Evolutionary conservation across 2,797 vertebrate species (phyloP).

Genomic region (Onychomys torridus): DNA sequence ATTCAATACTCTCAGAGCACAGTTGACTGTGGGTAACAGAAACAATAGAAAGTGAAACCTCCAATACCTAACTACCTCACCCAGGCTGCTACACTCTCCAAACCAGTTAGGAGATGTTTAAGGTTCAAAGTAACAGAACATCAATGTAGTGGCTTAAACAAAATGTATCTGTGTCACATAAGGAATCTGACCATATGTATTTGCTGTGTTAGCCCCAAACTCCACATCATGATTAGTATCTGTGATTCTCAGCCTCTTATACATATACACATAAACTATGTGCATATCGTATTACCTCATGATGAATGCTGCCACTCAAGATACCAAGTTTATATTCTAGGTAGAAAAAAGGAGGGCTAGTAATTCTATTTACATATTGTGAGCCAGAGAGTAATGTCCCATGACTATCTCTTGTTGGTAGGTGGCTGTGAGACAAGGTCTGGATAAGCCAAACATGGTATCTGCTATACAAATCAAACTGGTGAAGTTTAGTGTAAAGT

Average conservation of each 20-base stretch:
- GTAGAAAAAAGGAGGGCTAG: neutral
- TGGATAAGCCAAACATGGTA: neutral
- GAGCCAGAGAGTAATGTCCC: neutral
- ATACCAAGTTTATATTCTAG: constrained; percentile 43
- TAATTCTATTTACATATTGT: neutral
- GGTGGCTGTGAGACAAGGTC: neutral
- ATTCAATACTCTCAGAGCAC: neutral
- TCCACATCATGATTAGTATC: neutral
- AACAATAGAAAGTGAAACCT: neutral
- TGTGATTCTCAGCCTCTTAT: neutral
- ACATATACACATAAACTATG: neutral
- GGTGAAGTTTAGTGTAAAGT: neutral
- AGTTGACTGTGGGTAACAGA: neutral
- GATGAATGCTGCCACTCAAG: neutral
- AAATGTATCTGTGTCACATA: constrained; percentile 12
- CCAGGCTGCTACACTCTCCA: neutral
- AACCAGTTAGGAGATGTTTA: neutral
- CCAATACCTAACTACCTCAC: neutral
- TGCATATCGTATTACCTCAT: neutral
- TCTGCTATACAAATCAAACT: neutral
- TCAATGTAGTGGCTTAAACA: neutral
- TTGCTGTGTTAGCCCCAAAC: neutral
- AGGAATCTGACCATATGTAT: constrained; percentile 19
- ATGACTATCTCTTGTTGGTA: neutral
- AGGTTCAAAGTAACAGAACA: neutral